A percentile compares a stretch with the other conserved stretches of the same genome.
Evolutionary conservation across 1,140 invertebrate species (phyloP).

Genomic region (Anoplolepis gracilipes): DNA sequence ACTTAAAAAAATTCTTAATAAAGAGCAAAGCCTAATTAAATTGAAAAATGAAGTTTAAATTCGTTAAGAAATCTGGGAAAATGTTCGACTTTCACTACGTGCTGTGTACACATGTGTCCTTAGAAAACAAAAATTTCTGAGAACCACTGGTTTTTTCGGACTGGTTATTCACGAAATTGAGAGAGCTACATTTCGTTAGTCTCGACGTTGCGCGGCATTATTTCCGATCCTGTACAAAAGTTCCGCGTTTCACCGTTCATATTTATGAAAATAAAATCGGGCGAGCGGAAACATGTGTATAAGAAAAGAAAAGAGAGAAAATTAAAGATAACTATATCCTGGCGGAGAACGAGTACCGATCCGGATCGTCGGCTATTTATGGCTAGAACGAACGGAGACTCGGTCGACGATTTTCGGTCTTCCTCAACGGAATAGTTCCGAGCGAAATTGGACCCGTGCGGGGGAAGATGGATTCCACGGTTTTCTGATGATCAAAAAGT

Average conservation of each 20-base stretch:
- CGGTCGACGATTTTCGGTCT: conserved; percentile 60
- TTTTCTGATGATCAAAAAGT: conserved; percentile 46
- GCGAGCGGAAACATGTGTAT: not conserved
- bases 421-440: conserved; percentile 46
- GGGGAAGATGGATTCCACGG: conserved; percentile 26
- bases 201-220: not conserved
- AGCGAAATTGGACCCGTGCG: conserved; percentile 61
- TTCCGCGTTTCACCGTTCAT: conserved; percentile 24
- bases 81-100: no score
- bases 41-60: not conserved
- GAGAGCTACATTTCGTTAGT: conserved; percentile 23
- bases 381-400: not conserved
- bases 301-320: conserved; percentile 11
- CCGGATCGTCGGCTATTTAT: conserved; percentile 41
- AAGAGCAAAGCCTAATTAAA: not conserved
- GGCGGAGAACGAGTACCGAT: conserved; percentile 1
- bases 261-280: conserved; percentile 55
- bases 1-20: not conserved
- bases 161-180: not conserved
- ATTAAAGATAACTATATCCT: conserved; percentile 33
- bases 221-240: conserved; percentile 31
- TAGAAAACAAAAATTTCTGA: not conserved
- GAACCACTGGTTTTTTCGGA: not conserved
- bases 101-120: no score
- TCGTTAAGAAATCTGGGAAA: not conserved